These are phyloP conservation scores for Pantherophis alleghaniensis DNA, from an alignment of 2,797 vertebrate species.

Conservation along the genomic window DNA sequence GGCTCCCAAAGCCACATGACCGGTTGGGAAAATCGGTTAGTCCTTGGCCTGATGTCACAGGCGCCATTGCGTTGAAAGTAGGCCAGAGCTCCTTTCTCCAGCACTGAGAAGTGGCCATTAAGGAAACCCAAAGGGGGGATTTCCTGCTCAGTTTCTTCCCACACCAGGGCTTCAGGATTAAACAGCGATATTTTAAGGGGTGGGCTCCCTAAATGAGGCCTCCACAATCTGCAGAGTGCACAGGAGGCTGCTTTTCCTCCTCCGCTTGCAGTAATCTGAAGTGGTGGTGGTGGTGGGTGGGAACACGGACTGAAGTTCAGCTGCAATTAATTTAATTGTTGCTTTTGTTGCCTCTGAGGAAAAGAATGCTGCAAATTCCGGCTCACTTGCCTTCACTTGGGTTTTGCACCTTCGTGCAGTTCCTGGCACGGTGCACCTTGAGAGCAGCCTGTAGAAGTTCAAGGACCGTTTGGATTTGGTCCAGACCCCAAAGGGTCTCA, in stretches of 20 bases:
- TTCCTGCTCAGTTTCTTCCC: neutral
- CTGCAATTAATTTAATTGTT: neutral
- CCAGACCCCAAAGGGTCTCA: neutral
- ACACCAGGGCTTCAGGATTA: neutral
- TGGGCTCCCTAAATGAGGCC: neutral
- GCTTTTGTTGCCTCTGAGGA: neutral
- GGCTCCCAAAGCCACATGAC: neutral
- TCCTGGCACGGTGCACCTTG: neutral
- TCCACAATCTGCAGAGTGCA: neutral
- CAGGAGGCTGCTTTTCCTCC: neutral
- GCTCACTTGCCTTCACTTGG: constrained; percentile 13
- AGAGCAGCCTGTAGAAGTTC: too few species aligned
- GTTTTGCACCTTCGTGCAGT: neutral
- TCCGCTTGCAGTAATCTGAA: neutral
- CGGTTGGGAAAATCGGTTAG: neutral
- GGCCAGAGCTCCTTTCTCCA: neutral
- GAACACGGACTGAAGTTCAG: neutral
- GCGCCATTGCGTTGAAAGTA: neutral
- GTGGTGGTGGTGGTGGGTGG: neutral
- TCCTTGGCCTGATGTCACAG: neutral
- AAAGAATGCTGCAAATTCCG: neutral
- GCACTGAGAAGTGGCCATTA: rapidly evolving
- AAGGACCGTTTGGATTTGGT: neutral
- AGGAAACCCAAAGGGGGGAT: too few species aligned
- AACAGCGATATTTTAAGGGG: neutral